Evolutionary conservation across 2,888 invertebrate genomes (phyloP).

Genomic region (Hyalella azteca): DNA sequence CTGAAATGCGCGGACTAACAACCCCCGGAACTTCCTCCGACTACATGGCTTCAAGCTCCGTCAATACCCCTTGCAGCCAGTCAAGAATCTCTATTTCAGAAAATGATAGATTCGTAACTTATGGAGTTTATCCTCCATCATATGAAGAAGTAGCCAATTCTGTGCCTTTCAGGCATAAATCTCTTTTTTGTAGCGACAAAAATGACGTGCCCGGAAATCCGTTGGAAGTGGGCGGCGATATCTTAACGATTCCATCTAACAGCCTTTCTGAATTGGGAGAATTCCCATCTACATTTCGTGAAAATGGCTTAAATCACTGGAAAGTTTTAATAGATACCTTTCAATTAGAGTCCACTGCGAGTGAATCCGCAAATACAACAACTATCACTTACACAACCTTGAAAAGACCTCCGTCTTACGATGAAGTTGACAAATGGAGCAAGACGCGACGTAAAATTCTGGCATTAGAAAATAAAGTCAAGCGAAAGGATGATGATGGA

Average conservation of each 20-base stretch:
- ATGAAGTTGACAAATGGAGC: slow-evolving; percentile 46
- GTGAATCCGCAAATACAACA: neutral
- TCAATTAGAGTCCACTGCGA: neutral
- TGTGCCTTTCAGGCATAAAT: slow-evolving; percentile 33
- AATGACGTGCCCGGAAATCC: slow-evolving; percentile 46
- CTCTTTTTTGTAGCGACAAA: slow-evolving; percentile 50
- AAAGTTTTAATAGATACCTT: slow-evolving; percentile 25
- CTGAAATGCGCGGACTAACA: neutral
- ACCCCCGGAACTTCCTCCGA: too few relatives aligned
- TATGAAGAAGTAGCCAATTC: slow-evolving; percentile 40
- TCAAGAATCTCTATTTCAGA: neutral
- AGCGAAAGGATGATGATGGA: slow-evolving; percentile 33
- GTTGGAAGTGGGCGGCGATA: slow-evolving; percentile 48
- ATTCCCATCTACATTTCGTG: slow-evolving; percentile 50
- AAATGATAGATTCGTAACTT: neutral
- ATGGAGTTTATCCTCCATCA: slow-evolving; percentile 45
- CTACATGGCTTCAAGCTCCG: slow-evolving; percentile 1
- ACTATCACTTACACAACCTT: slow-evolving; percentile 39
- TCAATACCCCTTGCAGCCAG: too few relatives aligned
- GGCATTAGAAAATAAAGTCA: slow-evolving; percentile 33
- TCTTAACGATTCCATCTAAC: slow-evolving; percentile 46
- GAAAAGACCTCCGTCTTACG: slow-evolving; percentile 46
- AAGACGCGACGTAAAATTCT: slow-evolving; percentile 43
- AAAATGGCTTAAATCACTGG: slow-evolving; percentile 54
- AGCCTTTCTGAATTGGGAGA: slow-evolving; percentile 43